phyloP scores from a whole-genome alignment of 2,888 invertebrate genomes.

The Stratiomys singularior region DNA sequence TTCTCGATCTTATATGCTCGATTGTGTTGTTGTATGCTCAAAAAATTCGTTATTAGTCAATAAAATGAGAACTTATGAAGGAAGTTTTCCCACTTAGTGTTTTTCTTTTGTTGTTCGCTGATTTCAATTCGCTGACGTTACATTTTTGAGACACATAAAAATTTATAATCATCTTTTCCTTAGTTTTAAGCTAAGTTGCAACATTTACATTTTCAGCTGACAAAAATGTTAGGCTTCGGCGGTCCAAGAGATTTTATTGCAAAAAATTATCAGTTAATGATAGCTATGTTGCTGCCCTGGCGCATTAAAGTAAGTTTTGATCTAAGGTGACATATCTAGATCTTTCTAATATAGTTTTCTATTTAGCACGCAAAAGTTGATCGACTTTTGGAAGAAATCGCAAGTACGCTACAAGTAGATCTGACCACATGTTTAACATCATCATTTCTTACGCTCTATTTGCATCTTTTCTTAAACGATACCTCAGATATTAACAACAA shows the following conservation, averaged over 20 bases:
- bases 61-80: no score
- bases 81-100: no score
- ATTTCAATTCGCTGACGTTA: no score
- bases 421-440: conserved; percentile 72
- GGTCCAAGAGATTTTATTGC: conserved; percentile 76
- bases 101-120: no score
- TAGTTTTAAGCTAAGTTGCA: neutral
- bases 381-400: conserved; percentile 73
- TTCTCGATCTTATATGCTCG: no score
- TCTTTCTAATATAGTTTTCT: conserved; percentile 3
- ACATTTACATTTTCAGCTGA: conserved; percentile 62
- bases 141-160: no score
- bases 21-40: no score
- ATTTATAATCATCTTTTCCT: no score
- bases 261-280: conserved; percentile 75
- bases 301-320: conserved; percentile 66
- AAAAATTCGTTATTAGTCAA: no score
- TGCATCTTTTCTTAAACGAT: conserved; percentile 75
- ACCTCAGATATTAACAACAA: conserved; percentile 69
- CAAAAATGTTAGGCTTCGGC: conserved; percentile 75
- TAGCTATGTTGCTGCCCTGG: conserved; percentile 73
- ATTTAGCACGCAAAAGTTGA: conserved; percentile 58
- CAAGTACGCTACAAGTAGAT: conserved; percentile 69
- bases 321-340: neutral
- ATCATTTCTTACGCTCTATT: conserved; percentile 77